A percentile compares a stretch with the other conserved stretches of the same genome.
Evolutionary conservation across 2,113 vertebrate genomes (phyloP).

Genomic region (Lethenteron reissneri): DNA sequence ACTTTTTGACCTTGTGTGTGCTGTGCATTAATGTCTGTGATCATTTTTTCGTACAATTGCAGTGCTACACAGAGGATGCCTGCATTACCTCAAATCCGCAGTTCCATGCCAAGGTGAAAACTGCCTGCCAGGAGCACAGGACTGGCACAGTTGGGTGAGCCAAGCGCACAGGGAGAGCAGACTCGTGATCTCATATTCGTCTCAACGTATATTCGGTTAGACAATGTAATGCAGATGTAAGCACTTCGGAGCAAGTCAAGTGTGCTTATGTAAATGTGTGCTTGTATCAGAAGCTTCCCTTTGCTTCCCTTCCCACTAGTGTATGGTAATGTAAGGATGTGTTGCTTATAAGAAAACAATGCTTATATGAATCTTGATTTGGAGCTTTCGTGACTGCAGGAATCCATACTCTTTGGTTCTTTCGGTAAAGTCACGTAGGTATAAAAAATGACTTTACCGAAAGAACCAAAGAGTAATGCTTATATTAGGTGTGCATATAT

Average conservation of each 20-base stretch:
- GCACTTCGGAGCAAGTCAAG: not conserved
- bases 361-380: too few relatives aligned
- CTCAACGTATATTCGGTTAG: not conserved
- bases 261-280: not conserved
- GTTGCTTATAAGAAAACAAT: not conserved
- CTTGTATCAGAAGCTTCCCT: not conserved
- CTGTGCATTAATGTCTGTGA: too few relatives aligned
- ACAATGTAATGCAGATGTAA: not conserved
- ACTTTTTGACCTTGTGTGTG: too few relatives aligned
- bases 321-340: not conserved
- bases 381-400: too few relatives aligned
- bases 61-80: slow-evolving; percentile 51
- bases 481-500: too few relatives aligned
- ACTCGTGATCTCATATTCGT: not conserved
- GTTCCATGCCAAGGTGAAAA: slow-evolving; percentile 31
- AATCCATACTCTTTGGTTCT: too few relatives aligned
- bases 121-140: slow-evolving; percentile 26
- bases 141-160: slow-evolving; percentile 32
- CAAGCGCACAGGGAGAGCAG: not conserved
- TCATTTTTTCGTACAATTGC: slow-evolving; percentile 6
- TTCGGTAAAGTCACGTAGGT: too few relatives aligned
- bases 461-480: too few relatives aligned
- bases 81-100: slow-evolving; percentile 41
- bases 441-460: too few relatives aligned
- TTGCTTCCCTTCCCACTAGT: not conserved